phyloP scores from a whole-genome alignment of 2,888 invertebrate species.

The Esperia sulphurella region DNA sequence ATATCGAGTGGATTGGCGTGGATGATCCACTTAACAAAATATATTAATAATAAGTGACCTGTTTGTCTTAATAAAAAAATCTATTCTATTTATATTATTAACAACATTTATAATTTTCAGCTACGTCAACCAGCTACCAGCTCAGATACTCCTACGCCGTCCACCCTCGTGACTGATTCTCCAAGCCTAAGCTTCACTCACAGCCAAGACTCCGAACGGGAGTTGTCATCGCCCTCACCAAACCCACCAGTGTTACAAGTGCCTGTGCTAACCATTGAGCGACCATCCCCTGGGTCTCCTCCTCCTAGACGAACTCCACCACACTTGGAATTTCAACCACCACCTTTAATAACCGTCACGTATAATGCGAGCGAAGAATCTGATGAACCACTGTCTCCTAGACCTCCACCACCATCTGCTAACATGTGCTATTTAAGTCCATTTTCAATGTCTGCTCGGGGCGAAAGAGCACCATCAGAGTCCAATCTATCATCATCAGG shows the following conservation, averaged over 20 bases:
- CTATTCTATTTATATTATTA: too few relatives aligned
- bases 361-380: conserved; percentile 89
- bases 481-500: conserved; percentile 91
- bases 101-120: conserved; percentile 48
- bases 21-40: too few relatives aligned
- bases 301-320: conserved; percentile 81
- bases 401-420: conserved; percentile 73
- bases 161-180: conserved; percentile 67
- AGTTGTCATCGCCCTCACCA: conserved; percentile 62
- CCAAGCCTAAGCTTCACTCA: conserved; percentile 69
- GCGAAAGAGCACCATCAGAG: conserved; percentile 88
- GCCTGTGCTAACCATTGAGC: conserved; percentile 82
- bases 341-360: conserved; percentile 86
- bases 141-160: conserved; percentile 65
- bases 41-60: too few relatives aligned
- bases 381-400: conserved; percentile 84
- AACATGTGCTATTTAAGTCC: conserved; percentile 88
- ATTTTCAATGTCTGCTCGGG: conserved; percentile 85
- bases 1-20: too few relatives aligned
- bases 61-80: too few relatives aligned
- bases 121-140: conserved; percentile 72
- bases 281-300: conserved; percentile 84
- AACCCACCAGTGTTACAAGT: conserved; percentile 78
- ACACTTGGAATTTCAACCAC: conserved; percentile 82
- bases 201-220: conserved; percentile 68